Percentiles rank a stretch among this genome's conserved stretches.
phyloP scores from a whole-genome alignment of 2,113 vertebrate genomes.

The Poeciliopsis prolifica region DNA sequence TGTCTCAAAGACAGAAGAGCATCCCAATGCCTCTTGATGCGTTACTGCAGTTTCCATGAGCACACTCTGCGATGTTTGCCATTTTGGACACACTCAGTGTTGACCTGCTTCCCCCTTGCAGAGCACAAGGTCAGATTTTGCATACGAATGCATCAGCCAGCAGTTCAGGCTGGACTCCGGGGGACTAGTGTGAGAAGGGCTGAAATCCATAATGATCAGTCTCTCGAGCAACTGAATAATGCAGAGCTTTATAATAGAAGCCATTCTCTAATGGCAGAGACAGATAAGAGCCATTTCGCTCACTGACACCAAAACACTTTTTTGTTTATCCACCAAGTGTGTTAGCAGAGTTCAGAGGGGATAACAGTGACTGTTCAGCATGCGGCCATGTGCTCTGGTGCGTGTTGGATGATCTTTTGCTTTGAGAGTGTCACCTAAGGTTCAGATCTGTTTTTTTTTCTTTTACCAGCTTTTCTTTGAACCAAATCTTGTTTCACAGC shows the following conservation, averaged over 20 bases:
- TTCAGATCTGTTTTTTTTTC: background rate
- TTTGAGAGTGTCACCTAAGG: background rate
- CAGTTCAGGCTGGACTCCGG: constrained; percentile 51
- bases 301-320: constrained; percentile 51
- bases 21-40: background rate
- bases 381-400: background rate
- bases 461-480: constrained; percentile 1
- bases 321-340: constrained; percentile 67
- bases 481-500: background rate
- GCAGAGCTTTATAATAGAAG: constrained; percentile 78
- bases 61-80: background rate
- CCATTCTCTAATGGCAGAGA: constrained; percentile 76
- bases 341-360: constrained; percentile 20
- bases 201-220: constrained; percentile 76
- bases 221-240: constrained; percentile 78
- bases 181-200: constrained; percentile 52
- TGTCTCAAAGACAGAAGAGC: background rate
- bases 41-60: background rate
- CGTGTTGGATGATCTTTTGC: background rate
- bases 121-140: constrained; percentile 46
- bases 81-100: background rate
- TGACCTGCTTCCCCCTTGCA: constrained; percentile 1
- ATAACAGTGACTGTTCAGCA: constrained; percentile 13
- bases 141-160: constrained; percentile 24
- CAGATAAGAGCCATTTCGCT: constrained; percentile 76